Percentiles rank a stretch among this genome's conserved stretches.
Conservation (phyloP, 2,888 invertebrate genomes). For the Cylloceria caligata region DNA sequence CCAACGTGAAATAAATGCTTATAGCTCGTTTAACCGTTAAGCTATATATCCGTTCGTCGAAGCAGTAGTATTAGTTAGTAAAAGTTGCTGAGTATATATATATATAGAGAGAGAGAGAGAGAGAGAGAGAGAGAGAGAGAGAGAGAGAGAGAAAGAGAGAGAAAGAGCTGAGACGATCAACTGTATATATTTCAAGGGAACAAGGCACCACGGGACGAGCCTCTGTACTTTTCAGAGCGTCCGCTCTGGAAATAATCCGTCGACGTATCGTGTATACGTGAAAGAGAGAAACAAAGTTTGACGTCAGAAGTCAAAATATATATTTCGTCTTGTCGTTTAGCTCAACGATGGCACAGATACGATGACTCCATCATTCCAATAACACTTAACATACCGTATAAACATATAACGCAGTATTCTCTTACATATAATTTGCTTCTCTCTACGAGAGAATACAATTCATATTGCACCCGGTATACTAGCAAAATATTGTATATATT, state of each 20-base stretch:
- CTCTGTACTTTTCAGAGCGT: conserved; percentile 36
- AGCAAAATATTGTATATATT: conserved; percentile 26
- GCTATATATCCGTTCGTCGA: background rate
- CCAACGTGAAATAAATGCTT: background rate
- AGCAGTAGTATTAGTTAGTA: too few species aligned
- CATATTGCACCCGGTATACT: background rate
- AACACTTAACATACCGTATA: background rate
- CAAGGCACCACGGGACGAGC: conserved; percentile 35
- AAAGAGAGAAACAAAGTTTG: conserved; percentile 43
- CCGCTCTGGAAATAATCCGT: conserved; percentile 65
- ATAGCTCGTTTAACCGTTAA: background rate
- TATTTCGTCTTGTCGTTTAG: conserved; percentile 35
- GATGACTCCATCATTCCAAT: background rate
- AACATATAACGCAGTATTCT: background rate
- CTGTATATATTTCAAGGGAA: conserved; percentile 8
- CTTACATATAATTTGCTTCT: conserved; percentile 34
- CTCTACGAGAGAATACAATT: conserved; percentile 22
- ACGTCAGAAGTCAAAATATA: conserved; percentile 68
- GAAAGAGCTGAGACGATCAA: background rate
- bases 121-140: too few species aligned
- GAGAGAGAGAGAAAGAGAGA: too few species aligned
- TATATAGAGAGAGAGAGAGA: too few species aligned
- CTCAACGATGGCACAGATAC: conserved; percentile 45
- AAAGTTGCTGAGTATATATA: too few species aligned
- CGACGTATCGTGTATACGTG: conserved; percentile 48